Evolutionary conservation across 2,113 vertebrate genomes (phyloP).

Genomic region (Lagopus leucura): DNA sequence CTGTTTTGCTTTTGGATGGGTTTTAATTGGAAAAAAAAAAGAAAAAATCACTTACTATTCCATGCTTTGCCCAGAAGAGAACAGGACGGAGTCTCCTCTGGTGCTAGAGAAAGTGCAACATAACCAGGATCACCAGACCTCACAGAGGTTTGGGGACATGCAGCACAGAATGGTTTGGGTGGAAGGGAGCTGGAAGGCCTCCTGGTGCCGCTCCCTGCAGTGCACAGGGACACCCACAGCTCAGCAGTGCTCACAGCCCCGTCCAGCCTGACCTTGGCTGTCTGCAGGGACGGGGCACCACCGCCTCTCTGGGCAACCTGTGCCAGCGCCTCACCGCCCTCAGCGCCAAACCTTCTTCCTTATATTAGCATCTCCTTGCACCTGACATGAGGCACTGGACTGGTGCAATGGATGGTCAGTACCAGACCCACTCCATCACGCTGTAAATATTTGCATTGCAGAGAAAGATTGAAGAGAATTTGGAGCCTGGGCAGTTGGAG

Average conservation of each 20-base stretch:
- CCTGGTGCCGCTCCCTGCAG: too few species aligned
- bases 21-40: background rate
- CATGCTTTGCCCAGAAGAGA: background rate
- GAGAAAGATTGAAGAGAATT: slow-evolving; percentile 30
- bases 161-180: too few species aligned
- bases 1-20: background rate
- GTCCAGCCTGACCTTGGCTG: too few species aligned
- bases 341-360: too few species aligned
- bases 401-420: background rate
- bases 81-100: background rate
- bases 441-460: slow-evolving; percentile 5
- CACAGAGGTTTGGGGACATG: too few species aligned
- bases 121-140: background rate
- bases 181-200: too few species aligned
- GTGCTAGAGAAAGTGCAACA: background rate
- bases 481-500: slow-evolving; percentile 35
- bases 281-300: too few species aligned
- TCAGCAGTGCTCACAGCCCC: too few species aligned
- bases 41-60: background rate
- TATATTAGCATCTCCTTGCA: background rate
- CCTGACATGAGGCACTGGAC: background rate
- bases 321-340: too few species aligned
- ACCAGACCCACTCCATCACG: slow-evolving; percentile 20
- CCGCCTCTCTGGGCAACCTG: too few species aligned
- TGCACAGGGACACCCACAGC: too few species aligned